Conservation (phyloP, 2,113 vertebrate genomes). For the Scomber japonicus region DNA sequence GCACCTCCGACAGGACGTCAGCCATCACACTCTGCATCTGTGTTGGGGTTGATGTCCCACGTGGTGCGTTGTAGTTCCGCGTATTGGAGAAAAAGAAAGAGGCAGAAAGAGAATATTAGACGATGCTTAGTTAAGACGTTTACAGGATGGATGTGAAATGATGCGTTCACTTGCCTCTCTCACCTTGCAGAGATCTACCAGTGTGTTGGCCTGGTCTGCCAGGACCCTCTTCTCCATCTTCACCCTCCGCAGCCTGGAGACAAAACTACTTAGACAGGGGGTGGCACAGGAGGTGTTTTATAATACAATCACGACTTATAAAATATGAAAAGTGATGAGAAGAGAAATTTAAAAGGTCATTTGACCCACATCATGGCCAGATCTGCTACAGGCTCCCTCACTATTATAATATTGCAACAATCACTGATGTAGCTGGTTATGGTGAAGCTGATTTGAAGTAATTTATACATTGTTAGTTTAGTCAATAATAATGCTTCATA, state of each 20-base stretch:
- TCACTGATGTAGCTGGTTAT: too few relatives aligned
- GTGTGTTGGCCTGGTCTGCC: constrained; percentile 90
- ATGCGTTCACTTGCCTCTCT: constrained; percentile 81
- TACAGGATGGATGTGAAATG: constrained; percentile 14
- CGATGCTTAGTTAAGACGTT: neutral
- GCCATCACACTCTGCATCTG: constrained; percentile 91
- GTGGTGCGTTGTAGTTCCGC: neutral
- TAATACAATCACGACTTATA: neutral
- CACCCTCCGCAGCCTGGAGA: constrained; percentile 88
- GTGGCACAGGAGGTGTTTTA: neutral
- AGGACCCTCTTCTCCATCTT: constrained; percentile 94
- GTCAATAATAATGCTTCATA: too few relatives aligned
- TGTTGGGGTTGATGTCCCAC: neutral
- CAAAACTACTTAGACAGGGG: neutral
- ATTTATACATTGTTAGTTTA: too few relatives aligned
- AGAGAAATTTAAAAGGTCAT: neutral
- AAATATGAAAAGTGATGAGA: too few relatives aligned
- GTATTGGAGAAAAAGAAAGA: neutral
- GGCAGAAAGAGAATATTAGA: constrained; percentile 17
- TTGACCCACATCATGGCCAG: neutral
- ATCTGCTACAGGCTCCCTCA: too few relatives aligned
- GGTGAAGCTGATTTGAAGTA: too few relatives aligned
- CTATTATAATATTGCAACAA: too few relatives aligned
- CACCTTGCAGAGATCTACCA: constrained; percentile 88
- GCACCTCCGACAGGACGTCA: constrained; percentile 89